Conservation (phyloP, 2,888 invertebrate genomes). For the Anthrax anthrax region DNA sequence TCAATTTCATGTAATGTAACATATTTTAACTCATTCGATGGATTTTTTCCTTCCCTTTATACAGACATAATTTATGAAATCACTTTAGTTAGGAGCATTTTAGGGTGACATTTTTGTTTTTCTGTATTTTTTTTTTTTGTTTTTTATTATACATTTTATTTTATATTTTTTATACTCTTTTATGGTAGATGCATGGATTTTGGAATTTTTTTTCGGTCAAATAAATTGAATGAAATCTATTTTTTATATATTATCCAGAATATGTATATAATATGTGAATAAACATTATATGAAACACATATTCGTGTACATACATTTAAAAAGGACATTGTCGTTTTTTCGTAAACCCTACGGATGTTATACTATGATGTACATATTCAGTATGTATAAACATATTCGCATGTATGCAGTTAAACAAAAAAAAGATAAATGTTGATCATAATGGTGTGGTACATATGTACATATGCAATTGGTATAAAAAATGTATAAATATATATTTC, state of each 20-base stretch:
- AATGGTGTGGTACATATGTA: too few species aligned
- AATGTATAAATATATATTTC: too few species aligned
- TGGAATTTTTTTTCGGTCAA: too few species aligned
- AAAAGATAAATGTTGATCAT: slow-evolving; percentile 3
- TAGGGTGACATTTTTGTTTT: slow-evolving; percentile 1
- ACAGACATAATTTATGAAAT: slow-evolving; percentile 6
- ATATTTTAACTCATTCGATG: background rate
- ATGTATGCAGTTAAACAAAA: slow-evolving; percentile 1
- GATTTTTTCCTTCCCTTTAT: slow-evolving; percentile 3
- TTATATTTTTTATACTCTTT: too few species aligned
- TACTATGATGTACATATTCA: background rate
- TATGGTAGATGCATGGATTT: too few species aligned
- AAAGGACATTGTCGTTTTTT: slow-evolving; percentile 5
- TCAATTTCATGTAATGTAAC: background rate
- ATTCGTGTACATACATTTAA: background rate
- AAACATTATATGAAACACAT: too few species aligned
- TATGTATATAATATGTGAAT: too few species aligned
- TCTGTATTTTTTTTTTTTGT: slow-evolving; percentile 3
- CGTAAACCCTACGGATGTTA: slow-evolving; percentile 6
- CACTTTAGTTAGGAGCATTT: slow-evolving; percentile 3
- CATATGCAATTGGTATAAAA: too few species aligned
- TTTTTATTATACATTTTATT: too few species aligned
- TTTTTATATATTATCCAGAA: too few species aligned
- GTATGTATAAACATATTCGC: background rate
- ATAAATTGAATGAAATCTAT: too few species aligned